These are phyloP conservation scores for Erynnis tages DNA, from an alignment of 2,888 invertebrate genomes.

Conservation along the genomic window DNA sequence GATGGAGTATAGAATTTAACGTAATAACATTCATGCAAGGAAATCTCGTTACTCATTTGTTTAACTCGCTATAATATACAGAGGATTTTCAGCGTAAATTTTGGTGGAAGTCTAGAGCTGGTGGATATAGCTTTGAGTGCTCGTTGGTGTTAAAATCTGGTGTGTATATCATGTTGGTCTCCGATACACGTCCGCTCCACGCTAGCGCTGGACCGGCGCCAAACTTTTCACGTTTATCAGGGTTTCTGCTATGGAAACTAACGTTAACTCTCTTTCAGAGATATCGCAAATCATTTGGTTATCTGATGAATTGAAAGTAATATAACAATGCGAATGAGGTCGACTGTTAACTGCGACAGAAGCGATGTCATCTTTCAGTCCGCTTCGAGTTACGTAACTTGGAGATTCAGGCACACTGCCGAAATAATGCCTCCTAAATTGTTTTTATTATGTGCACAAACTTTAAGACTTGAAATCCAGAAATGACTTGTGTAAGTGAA, in stretches of 20 bases:
- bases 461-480: too few species aligned
- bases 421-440: too few species aligned
- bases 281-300: slow-evolving; percentile 9
- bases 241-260: slow-evolving; percentile 7
- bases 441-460: too few species aligned
- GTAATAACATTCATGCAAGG: slow-evolving; percentile 75
- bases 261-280: slow-evolving; percentile 2
- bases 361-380: not conserved
- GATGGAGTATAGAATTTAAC: slow-evolving; percentile 20
- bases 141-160: slow-evolving; percentile 18
- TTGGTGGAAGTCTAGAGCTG: slow-evolving; percentile 20
- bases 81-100: slow-evolving; percentile 13
- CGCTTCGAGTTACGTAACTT: not conserved
- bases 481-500: too few species aligned
- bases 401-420: too few species aligned
- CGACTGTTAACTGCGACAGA: not conserved
- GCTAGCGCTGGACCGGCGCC: slow-evolving; percentile 18
- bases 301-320: slow-evolving; percentile 4
- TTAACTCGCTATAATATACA: slow-evolving; percentile 10
- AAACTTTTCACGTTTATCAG: slow-evolving; percentile 23
- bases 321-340: slow-evolving; percentile 4
- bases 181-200: slow-evolving; percentile 7
- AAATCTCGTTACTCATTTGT: slow-evolving; percentile 74
- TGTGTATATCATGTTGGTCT: slow-evolving; percentile 23
- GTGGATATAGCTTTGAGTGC: slow-evolving; percentile 16